These are phyloP conservation scores for Amazonetta brasiliensis DNA, from an alignment of 2,797 vertebrate genomes.

Conservation along the genomic window DNA sequence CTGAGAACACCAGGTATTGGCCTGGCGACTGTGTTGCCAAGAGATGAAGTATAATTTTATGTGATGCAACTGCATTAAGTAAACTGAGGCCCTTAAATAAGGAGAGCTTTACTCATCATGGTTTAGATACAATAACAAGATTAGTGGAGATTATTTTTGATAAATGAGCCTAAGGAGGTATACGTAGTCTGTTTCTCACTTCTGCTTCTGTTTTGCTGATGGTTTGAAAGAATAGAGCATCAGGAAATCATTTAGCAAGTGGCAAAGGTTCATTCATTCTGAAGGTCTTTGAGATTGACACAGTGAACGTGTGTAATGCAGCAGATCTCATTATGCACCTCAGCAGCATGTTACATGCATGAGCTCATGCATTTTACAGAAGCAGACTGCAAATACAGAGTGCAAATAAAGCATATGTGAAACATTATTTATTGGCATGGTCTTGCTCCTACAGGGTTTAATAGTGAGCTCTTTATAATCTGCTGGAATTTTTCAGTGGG, in stretches of 20 bases:
- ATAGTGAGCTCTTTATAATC: not conserved
- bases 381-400: not conserved
- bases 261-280: not conserved
- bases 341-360: not conserved
- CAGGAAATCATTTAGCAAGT: not conserved
- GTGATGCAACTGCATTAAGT: not conserved
- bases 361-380: constrained; percentile 51
- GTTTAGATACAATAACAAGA: not conserved
- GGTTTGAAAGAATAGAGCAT: not conserved
- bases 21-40: not conserved
- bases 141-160: not conserved
- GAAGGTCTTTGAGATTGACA: not conserved
- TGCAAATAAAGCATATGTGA: constrained; percentile 11
- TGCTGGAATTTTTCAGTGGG: not conserved
- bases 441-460: not conserved
- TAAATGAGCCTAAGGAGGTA: not conserved
- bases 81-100: not conserved
- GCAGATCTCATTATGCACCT: not conserved
- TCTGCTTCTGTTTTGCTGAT: not conserved
- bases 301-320: not conserved
- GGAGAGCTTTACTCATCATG: not conserved
- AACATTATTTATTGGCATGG: constrained; percentile 11
- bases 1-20: not conserved
- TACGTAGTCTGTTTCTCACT: not conserved
- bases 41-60: not conserved